Percentiles rank a stretch among this genome's conserved stretches.
phyloP scores from a whole-genome alignment of 2,797 vertebrate species.

The Trachurus trachurus region DNA sequence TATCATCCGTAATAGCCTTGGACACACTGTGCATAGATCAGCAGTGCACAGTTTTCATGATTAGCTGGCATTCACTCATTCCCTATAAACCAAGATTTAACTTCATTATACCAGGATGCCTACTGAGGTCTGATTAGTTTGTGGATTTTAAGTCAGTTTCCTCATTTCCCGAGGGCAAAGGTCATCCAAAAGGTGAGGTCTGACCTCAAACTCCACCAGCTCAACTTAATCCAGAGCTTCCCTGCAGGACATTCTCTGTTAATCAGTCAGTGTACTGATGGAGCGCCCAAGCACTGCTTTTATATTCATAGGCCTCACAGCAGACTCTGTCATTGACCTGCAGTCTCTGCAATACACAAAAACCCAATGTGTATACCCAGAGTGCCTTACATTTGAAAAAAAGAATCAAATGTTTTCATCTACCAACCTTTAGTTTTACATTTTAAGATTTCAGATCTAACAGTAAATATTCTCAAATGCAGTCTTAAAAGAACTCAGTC shows the following conservation, averaged over 20 bases:
- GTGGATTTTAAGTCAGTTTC: slow-evolving; percentile 39
- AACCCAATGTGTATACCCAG: background rate
- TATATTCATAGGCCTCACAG: slow-evolving; percentile 56
- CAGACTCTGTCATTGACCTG: slow-evolving; percentile 46
- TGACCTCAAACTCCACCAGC: slow-evolving; percentile 60
- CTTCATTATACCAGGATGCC: slow-evolving; percentile 29
- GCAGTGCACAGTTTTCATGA: slow-evolving; percentile 26
- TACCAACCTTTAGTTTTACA: background rate
- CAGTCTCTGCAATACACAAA: slow-evolving; percentile 26
- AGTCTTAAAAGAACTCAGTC: background rate
- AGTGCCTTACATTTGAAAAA: slow-evolving; percentile 4
- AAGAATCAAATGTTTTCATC: background rate
- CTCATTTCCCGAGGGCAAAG: slow-evolving; percentile 54
- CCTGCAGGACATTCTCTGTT: slow-evolving; percentile 64
- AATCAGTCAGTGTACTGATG: slow-evolving; percentile 62
- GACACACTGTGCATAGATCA: slow-evolving; percentile 61
- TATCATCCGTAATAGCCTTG: slow-evolving; percentile 47
- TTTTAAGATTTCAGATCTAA: background rate
- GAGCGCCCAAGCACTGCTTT: slow-evolving; percentile 56
- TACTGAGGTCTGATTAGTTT: slow-evolving; percentile 5
- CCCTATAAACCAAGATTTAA: slow-evolving; percentile 39
- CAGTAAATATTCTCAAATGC: background rate
- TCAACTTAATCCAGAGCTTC: slow-evolving; percentile 53
- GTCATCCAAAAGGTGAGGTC: slow-evolving; percentile 62
- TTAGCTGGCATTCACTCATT: slow-evolving; percentile 38